phyloP scores from a whole-genome alignment of 2,797 vertebrate genomes.

The Argentina silus region DNA sequence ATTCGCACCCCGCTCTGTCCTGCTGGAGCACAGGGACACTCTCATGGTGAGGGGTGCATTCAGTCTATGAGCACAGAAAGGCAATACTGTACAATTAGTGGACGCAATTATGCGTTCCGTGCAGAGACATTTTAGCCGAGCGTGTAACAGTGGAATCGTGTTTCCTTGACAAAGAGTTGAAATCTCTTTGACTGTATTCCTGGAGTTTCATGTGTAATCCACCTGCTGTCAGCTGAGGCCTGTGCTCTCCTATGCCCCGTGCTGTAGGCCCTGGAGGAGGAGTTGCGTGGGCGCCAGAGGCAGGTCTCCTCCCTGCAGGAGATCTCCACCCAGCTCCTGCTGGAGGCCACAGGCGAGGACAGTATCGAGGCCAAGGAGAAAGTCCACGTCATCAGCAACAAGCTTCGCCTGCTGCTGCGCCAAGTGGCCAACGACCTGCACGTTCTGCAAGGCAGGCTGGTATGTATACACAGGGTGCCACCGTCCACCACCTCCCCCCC shows the following conservation, averaged over 20 bases:
- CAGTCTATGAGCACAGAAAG: too few relatives aligned
- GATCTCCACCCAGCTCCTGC: conserved; percentile 81
- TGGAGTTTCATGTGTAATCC: too few relatives aligned
- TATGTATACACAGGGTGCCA: conserved; percentile 54
- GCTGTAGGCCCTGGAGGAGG: conserved; percentile 83
- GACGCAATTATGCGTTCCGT: too few relatives aligned
- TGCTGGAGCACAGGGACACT: conserved; percentile 70
- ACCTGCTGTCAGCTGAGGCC: not conserved
- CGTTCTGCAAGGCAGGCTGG: conserved; percentile 74
- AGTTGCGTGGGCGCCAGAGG: conserved; percentile 75
- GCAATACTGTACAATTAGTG: too few relatives aligned
- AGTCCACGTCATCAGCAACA: conserved; percentile 85
- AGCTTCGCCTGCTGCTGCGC: conserved; percentile 81
- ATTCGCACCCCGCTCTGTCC: conserved; percentile 44
- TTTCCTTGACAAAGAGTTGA: too few relatives aligned
- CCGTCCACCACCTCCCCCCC: too few relatives aligned
- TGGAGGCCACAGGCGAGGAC: conserved; percentile 77
- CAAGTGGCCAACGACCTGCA: conserved; percentile 76
- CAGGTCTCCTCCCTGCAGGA: conserved; percentile 82
- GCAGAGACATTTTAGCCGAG: too few relatives aligned
- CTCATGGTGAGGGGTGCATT: conserved; percentile 76
- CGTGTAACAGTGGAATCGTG: too few relatives aligned
- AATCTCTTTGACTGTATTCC: too few relatives aligned
- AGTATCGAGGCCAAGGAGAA: conserved; percentile 88
- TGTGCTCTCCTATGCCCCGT: conserved; percentile 31